Conservation (phyloP, 2,113 vertebrate genomes). For the Callopanchax toddi region DNA sequence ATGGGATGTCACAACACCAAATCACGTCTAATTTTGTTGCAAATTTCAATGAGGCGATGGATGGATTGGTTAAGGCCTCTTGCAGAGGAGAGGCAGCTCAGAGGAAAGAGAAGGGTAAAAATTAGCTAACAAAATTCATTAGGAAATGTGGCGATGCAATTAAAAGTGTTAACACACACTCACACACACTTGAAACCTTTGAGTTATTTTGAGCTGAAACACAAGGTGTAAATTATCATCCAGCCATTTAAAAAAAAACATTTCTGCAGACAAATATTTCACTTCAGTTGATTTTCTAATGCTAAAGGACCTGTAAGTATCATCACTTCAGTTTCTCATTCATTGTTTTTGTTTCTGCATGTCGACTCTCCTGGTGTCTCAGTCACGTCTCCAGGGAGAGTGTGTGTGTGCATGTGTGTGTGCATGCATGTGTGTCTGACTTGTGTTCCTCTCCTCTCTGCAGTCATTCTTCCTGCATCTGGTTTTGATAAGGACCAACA, state of each 20-base stretch:
- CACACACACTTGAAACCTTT: background rate
- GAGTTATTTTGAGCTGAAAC: background rate
- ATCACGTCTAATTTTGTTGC: conserved; percentile 69
- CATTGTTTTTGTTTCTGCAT: conserved; percentile 45
- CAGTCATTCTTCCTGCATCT: conserved; percentile 96
- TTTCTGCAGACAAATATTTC: too few species aligned
- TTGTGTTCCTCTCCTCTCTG: conserved; percentile 68
- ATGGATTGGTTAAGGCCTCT: conserved; percentile 64
- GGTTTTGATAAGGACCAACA: conserved; percentile 89
- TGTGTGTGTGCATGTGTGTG: conserved; percentile 26
- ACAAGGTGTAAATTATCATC: conserved; percentile 18
- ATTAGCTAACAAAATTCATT: conserved; percentile 50
- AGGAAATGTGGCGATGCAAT: conserved; percentile 49
- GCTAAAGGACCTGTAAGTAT: background rate
- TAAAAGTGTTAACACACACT: conserved; percentile 33
- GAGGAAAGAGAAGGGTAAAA: conserved; percentile 23
- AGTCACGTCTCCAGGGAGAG: conserved; percentile 36
- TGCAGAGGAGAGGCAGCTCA: conserved; percentile 21
- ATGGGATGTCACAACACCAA: conserved; percentile 69
- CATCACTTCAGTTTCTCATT: conserved; percentile 43
- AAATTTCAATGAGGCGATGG: conserved; percentile 56
- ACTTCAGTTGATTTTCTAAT: too few species aligned
- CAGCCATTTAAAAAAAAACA: too few species aligned
- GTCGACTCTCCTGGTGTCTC: conserved; percentile 41
- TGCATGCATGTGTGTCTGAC: conserved; percentile 56